These are phyloP conservation scores for Drosophila baimaii DNA, from an alignment of 1,140 invertebrate species.

Conservation along the genomic window DNA sequence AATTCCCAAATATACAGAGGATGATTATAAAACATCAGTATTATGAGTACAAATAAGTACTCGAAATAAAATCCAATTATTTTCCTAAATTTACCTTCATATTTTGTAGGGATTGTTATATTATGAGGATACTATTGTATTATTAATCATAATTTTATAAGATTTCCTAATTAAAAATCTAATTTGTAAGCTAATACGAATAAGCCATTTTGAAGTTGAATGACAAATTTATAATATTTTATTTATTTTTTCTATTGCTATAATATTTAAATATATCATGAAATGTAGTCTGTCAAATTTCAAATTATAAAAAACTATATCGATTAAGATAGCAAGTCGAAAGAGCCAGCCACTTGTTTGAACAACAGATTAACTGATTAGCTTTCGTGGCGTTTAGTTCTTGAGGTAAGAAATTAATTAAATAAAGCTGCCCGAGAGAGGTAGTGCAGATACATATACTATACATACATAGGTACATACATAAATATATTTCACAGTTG, in stretches of 20 bases:
- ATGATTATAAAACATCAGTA: too few species aligned
- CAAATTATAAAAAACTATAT: background rate
- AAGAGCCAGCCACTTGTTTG: conserved; percentile 1
- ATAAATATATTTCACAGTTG: conserved; percentile 11
- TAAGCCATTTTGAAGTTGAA: too few species aligned
- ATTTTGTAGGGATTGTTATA: background rate
- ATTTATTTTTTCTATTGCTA: too few species aligned
- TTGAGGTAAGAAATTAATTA: conserved; percentile 23
- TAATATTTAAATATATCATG: too few species aligned
- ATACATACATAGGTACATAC: background rate
- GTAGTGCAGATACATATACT: conserved; percentile 1
- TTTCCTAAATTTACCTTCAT: background rate
- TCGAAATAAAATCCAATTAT: too few species aligned
- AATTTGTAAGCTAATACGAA: too few species aligned
- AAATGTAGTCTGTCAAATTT: background rate
- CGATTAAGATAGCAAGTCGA: background rate
- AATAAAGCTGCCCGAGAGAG: conserved; percentile 18
- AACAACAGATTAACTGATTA: conserved; percentile 10
- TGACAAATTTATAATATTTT: too few species aligned
- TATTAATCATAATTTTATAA: background rate
- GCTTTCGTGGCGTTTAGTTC: conserved; percentile 11
- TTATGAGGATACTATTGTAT: background rate
- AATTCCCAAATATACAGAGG: too few species aligned
- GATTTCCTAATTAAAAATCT: too few species aligned
- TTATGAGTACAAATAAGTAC: too few species aligned